These are phyloP conservation scores for Bombyx mandarina DNA, from an alignment of 1,140 invertebrate species.

Conservation along the genomic window DNA sequence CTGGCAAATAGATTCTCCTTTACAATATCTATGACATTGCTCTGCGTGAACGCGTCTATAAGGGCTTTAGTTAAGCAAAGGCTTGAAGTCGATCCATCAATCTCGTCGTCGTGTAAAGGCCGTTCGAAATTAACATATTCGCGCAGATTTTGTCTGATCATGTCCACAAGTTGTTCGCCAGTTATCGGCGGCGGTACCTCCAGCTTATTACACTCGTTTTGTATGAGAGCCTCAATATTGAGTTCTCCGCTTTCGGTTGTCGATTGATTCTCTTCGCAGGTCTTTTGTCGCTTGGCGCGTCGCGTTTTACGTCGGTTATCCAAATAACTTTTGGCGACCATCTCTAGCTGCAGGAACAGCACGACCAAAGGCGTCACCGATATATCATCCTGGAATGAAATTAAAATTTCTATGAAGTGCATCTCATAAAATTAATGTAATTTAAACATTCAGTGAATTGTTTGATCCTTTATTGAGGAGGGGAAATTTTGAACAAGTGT, in stretches of 20 bases:
- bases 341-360: constrained; percentile 60
- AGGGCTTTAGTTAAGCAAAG: constrained; percentile 55
- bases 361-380: constrained; percentile 60
- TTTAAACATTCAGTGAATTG: too few species aligned
- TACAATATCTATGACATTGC: constrained; percentile 50
- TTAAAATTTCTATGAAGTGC: neutral
- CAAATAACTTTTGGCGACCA: constrained; percentile 48
- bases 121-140: constrained; percentile 30
- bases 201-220: constrained; percentile 37
- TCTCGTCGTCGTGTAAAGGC: constrained; percentile 37
- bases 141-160: constrained; percentile 50
- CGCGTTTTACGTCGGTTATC: constrained; percentile 49
- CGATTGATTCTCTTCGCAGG: constrained; percentile 31
- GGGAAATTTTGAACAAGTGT: too few species aligned
- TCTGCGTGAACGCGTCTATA: constrained; percentile 51
- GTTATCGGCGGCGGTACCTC: constrained; percentile 35
- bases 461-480: too few species aligned
- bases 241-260: constrained; percentile 23
- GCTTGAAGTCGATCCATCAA: constrained; percentile 38
- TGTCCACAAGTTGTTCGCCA: constrained; percentile 36
- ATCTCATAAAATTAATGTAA: too few species aligned
- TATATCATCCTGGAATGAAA: constrained; percentile 54
- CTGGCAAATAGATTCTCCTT: constrained; percentile 55
- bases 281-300: constrained; percentile 53
- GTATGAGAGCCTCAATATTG: constrained; percentile 39